phyloP scores from a whole-genome alignment of 2,113 vertebrate species.

The Lipophrys pholis region DNA sequence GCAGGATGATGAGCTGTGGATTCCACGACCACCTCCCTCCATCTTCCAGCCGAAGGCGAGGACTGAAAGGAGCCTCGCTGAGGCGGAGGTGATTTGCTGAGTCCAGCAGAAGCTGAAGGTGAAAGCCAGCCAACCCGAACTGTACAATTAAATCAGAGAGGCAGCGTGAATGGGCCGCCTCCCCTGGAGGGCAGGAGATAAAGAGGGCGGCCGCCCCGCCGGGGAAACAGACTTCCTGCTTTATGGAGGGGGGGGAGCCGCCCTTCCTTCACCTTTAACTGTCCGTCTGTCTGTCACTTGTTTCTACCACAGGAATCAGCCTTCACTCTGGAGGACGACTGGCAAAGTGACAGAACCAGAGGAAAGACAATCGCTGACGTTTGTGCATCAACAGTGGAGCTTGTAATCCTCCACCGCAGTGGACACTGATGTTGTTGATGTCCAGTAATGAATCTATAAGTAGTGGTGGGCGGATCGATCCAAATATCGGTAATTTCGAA shows the following conservation, averaged over 20 bases:
- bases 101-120: slow-evolving; percentile 72
- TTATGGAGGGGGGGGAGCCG: slow-evolving; percentile 50
- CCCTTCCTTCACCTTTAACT: slow-evolving; percentile 35
- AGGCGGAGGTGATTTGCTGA: slow-evolving; percentile 66
- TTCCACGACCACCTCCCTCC: background rate
- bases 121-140: slow-evolving; percentile 81
- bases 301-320: too few relatives aligned
- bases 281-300: slow-evolving; percentile 12
- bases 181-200: slow-evolving; percentile 78
- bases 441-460: too few relatives aligned
- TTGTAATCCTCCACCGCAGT: too few relatives aligned
- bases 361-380: too few relatives aligned
- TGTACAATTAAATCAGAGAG: slow-evolving; percentile 82
- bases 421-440: too few relatives aligned
- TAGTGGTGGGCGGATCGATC: too few relatives aligned
- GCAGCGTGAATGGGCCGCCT: slow-evolving; percentile 68
- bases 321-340: too few relatives aligned
- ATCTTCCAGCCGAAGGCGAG: slow-evolving; percentile 26
- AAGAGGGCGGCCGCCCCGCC: slow-evolving; percentile 41
- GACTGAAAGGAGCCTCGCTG: slow-evolving; percentile 1
- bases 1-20: too few relatives aligned
- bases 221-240: slow-evolving; percentile 48
- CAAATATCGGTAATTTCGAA: too few relatives aligned
- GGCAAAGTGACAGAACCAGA: too few relatives aligned
- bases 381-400: too few relatives aligned